These are phyloP conservation scores for Myotis vivesi DNA, from an alignment of 2,797 vertebrate species.

Conservation along the genomic window DNA sequence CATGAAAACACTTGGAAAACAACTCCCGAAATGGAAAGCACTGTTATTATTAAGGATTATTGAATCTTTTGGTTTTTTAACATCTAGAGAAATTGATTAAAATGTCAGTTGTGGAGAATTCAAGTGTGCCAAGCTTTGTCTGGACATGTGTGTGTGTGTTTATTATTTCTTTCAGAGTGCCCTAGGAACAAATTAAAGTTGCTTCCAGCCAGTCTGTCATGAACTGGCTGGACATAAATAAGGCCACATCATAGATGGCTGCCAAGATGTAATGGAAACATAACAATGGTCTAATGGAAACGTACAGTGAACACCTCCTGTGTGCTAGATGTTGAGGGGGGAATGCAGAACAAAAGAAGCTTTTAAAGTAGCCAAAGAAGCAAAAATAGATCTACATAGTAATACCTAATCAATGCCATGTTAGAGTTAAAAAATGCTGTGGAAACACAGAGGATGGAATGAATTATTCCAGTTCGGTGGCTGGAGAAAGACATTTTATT, in stretches of 20 bases:
- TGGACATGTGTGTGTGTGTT: background rate
- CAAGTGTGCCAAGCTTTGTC: background rate
- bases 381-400: background rate
- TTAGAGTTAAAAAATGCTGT: background rate
- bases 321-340: background rate
- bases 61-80: background rate
- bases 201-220: background rate
- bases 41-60: background rate
- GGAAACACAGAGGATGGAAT: background rate
- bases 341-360: background rate
- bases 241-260: background rate
- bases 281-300: background rate
- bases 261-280: background rate
- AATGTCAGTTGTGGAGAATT: background rate
- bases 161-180: background rate
- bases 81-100: background rate
- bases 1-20: background rate
- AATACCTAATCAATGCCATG: background rate
- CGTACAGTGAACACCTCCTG: background rate
- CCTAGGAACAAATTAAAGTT: background rate
- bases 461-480: background rate
- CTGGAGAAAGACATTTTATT: background rate
- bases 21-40: background rate
- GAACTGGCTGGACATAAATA: background rate
- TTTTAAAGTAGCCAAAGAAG: background rate